These are phyloP conservation scores for Pyrgilauda ruficollis DNA, from an alignment of 2,113 vertebrate species.

Conservation along the genomic window DNA sequence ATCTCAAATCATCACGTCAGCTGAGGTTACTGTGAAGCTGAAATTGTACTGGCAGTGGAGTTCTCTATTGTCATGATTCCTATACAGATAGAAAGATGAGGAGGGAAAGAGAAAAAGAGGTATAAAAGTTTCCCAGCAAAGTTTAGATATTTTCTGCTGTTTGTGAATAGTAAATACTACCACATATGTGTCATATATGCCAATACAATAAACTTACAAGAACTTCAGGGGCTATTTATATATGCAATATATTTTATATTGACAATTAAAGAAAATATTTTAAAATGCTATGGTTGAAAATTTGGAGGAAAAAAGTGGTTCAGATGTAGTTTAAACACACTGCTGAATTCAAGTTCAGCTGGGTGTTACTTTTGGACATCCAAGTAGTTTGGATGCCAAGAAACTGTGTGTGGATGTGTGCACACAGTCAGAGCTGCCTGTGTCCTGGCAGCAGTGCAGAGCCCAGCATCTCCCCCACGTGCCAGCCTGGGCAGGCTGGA, in stretches of 20 bases:
- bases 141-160: neutral
- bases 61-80: slow-evolving; percentile 36
- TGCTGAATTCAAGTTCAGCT: neutral
- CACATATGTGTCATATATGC: rapidly evolving
- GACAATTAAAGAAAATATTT: neutral
- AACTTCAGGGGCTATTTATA: neutral
- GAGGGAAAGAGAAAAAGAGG: neutral
- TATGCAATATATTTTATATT: neutral
- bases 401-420: rapidly evolving
- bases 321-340: neutral
- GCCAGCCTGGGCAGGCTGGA: neutral
- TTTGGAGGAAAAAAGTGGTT: neutral
- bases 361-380: neutral
- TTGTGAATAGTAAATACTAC: neutral
- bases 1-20: slow-evolving; percentile 13
- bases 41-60: slow-evolving; percentile 29
- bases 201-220: neutral
- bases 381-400: neutral
- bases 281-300: neutral
- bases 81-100: neutral
- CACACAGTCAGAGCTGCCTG: rapidly evolving
- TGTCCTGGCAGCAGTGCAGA: neutral
- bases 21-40: slow-evolving; percentile 17
- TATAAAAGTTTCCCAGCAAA: neutral
- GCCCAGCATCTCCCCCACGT: rapidly evolving